Evolutionary conservation across 2,113 vertebrate species (phyloP).

Genomic region (Carlito syrichta): DNA sequence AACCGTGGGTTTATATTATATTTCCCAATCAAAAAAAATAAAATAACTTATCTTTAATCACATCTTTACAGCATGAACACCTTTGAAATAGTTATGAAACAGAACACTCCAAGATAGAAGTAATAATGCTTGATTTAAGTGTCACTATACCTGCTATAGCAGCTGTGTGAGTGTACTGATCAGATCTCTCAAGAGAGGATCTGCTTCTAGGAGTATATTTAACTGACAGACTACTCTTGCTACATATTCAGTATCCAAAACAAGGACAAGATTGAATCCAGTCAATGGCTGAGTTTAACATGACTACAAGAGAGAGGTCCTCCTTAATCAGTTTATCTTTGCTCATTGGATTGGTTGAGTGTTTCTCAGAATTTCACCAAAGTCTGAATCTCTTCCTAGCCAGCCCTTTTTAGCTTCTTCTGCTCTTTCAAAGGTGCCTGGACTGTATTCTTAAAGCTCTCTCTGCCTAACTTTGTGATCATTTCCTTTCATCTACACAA

Average conservation of each 20-base stretch:
- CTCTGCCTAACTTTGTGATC: neutral
- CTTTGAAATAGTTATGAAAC: neutral
- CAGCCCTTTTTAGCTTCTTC: neutral
- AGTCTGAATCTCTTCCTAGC: neutral
- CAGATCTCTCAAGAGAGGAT: neutral
- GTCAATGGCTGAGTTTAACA: neutral
- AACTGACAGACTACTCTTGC: neutral
- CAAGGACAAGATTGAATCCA: rapidly evolving
- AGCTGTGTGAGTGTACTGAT: neutral
- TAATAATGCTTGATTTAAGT: neutral
- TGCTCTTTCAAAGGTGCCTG: rapidly evolving
- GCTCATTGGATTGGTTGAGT: neutral
- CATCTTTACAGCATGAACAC: neutral
- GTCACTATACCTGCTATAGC: neutral
- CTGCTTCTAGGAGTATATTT: neutral
- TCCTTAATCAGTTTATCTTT: neutral
- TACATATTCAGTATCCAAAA: neutral
- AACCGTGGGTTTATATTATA: neutral
- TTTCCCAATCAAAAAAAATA: neutral
- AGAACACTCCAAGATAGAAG: neutral
- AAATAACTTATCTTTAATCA: neutral
- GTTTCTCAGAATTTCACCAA: neutral
- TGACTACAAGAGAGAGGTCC: neutral
- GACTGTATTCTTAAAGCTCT: neutral
- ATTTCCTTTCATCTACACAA: neutral